Conservation (phyloP, 2,888 invertebrate species). For the Protodeltote pygarga region DNA sequence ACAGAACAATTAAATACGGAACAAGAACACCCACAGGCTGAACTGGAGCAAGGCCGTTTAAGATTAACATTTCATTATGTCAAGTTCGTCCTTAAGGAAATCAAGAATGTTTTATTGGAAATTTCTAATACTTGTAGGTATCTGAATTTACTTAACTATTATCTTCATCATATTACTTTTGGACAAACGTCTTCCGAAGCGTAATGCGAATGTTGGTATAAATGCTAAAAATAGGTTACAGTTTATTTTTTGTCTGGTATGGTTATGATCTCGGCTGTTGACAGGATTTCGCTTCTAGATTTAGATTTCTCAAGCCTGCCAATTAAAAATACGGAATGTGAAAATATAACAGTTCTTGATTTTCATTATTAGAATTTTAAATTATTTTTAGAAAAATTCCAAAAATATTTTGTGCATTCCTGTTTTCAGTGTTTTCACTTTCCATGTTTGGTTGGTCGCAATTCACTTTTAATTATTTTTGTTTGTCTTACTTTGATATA, state of each 20-base stretch:
- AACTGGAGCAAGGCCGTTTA: conserved; percentile 73
- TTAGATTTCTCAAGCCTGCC: conserved; percentile 21
- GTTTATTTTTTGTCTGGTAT: conserved; percentile 31
- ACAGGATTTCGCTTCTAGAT: not conserved
- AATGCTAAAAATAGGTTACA: not conserved
- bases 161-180: too few species aligned
- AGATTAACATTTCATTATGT: conserved; percentile 67
- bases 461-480: conserved; percentile 53
- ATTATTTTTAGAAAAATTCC: not conserved
- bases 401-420: too few species aligned
- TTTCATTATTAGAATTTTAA: not conserved
- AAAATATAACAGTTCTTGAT: not conserved
- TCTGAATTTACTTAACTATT: too few species aligned
- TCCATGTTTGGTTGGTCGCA: conserved; percentile 26
- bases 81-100: conserved; percentile 44
- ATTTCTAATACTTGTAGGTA: conserved; percentile 3
- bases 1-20: conserved; percentile 60
- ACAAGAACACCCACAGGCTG: conserved; percentile 67
- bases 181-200: too few species aligned
- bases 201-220: too few species aligned
- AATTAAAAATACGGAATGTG: conserved; percentile 7
- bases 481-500: conserved; percentile 51
- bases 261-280: not conserved
- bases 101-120: conserved; percentile 14
- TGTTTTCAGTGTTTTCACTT: conserved; percentile 1